Evolutionary conservation across 2,888 invertebrate species (phyloP).

Genomic region (Hermaeophaga mercurialis): DNA sequence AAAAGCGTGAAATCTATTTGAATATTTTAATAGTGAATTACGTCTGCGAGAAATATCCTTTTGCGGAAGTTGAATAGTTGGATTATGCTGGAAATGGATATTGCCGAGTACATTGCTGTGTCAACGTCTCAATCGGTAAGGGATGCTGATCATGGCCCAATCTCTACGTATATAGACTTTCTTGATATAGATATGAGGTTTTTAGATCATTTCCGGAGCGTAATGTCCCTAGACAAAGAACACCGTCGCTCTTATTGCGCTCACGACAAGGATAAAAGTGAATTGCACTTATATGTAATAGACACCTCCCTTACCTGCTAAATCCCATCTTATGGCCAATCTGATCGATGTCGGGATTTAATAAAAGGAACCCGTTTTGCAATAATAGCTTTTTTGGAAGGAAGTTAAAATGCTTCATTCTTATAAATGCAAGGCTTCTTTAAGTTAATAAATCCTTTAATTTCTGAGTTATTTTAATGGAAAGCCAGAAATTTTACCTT

Average conservation of each 20-base stretch:
- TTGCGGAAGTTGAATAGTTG: constrained; percentile 47
- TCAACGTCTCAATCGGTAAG: constrained; percentile 52
- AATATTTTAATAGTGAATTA: constrained; percentile 47
- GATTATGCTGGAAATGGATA: constrained; percentile 55
- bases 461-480: no score
- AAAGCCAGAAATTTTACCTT: no score
- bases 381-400: constrained; percentile 47
- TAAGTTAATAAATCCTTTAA: no score
- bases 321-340: constrained; percentile 49
- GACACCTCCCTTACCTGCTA: constrained; percentile 48
- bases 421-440: no score
- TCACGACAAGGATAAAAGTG: constrained; percentile 28
- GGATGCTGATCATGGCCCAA: constrained; percentile 52
- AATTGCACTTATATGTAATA: constrained; percentile 51
- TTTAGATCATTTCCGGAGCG: constrained; percentile 42
- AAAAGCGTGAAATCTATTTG: constrained; percentile 44
- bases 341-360: constrained; percentile 54
- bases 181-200: constrained; percentile 46
- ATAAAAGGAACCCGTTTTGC: constrained; percentile 50
- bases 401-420: constrained; percentile 13
- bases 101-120: constrained; percentile 55
- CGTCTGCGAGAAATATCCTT: constrained; percentile 44
- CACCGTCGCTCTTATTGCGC: constrained; percentile 26
- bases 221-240: constrained; percentile 44
- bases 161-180: constrained; percentile 46